phyloP scores from a whole-genome alignment of 2,888 invertebrate genomes.

The Polyploca ridens region DNA sequence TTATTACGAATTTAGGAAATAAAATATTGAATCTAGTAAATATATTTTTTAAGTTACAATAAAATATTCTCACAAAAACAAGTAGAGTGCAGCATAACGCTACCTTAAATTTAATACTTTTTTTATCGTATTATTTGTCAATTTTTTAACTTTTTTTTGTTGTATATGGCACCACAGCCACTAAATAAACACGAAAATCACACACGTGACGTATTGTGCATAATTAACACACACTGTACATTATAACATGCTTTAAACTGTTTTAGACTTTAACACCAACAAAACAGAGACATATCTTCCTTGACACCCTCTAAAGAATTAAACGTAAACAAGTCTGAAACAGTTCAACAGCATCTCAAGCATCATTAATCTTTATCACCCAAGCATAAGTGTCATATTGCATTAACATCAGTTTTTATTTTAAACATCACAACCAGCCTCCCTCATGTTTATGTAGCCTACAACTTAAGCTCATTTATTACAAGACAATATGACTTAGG shows the following conservation, averaged over 20 bases:
- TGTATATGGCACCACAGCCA: conserved; percentile 80
- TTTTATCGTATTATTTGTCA: conserved; percentile 81
- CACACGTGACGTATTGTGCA: conserved; percentile 63
- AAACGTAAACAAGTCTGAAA: conserved; percentile 26
- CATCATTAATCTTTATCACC: conserved; percentile 47
- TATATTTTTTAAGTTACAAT: conserved; percentile 14
- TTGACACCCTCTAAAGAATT: not conserved
- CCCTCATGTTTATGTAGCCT: conserved; percentile 52
- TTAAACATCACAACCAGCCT: conserved; percentile 70
- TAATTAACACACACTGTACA: conserved; percentile 45
- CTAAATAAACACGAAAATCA: conserved; percentile 62
- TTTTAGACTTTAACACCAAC: conserved; percentile 16
- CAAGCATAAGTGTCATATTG: conserved; percentile 54
- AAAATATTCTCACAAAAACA: conserved; percentile 46
- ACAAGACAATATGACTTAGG: conserved; percentile 46
- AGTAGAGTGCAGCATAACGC: conserved; percentile 55
- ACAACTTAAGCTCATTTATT: conserved; percentile 61
- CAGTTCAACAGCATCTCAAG: conserved; percentile 47
- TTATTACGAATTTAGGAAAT: not conserved
- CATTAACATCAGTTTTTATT: conserved; percentile 46
- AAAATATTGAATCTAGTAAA: not conserved
- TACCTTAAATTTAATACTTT: conserved; percentile 79
- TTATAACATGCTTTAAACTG: conserved; percentile 32
- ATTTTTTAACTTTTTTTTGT: conserved; percentile 70
- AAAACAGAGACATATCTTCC: not conserved